These are phyloP conservation scores for Lasioglossum villosulum DNA, from an alignment of 2,888 invertebrate genomes.

Conservation along the genomic window DNA sequence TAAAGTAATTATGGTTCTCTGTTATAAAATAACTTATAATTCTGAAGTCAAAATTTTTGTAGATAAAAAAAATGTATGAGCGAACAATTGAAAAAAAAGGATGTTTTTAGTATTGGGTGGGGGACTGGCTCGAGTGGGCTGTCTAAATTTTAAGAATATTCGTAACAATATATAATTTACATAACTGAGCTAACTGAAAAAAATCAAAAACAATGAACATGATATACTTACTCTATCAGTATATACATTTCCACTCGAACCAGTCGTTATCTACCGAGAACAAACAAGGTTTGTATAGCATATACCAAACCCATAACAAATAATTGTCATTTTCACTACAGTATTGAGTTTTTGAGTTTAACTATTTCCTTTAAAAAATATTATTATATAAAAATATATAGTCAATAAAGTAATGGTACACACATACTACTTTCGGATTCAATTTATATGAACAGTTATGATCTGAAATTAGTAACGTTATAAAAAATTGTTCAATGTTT, in stretches of 20 bases:
- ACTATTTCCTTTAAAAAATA: conserved; percentile 22
- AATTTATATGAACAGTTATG: not conserved
- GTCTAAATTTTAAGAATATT: conserved; percentile 64
- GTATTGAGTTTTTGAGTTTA: conserved; percentile 44
- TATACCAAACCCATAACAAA: conserved; percentile 53
- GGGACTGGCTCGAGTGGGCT: conserved; percentile 81
- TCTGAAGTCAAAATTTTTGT: conserved; percentile 24
- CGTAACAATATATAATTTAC: conserved; percentile 52
- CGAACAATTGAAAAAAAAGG: conserved; percentile 37
- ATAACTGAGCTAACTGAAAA: conserved; percentile 72
- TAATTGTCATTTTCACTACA: conserved; percentile 72
- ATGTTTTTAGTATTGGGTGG: conserved; percentile 60
- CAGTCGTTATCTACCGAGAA: conserved; percentile 83
- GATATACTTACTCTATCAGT: conserved; percentile 83
- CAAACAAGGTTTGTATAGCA: conserved; percentile 76
- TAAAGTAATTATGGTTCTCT: not conserved
- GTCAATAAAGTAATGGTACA: conserved; percentile 6
- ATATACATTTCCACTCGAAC: conserved; percentile 83
- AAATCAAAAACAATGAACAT: conserved; percentile 80
- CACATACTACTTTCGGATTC: not conserved
- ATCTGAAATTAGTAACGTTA: not conserved
- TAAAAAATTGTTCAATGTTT: not conserved
- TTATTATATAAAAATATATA: conserved; percentile 12
- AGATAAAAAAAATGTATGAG: conserved; percentile 55
- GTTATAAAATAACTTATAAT: conserved; percentile 3